These are phyloP conservation scores for Germaria angustata DNA, from an alignment of 2,888 invertebrate genomes.

Conservation along the genomic window DNA sequence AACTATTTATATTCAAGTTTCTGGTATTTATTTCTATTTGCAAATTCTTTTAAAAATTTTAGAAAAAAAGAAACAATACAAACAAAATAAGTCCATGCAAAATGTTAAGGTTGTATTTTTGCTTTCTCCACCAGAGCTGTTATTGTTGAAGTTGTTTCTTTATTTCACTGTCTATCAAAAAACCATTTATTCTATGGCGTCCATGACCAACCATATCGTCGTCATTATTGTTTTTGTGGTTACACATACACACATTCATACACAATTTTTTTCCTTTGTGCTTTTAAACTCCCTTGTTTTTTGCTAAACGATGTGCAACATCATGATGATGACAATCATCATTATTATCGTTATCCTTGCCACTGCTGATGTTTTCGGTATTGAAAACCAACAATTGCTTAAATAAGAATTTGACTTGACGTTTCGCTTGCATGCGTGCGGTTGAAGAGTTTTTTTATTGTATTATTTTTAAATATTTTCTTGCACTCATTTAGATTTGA, in stretches of 20 bases:
- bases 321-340: slow-evolving; percentile 26
- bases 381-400: slow-evolving; percentile 46
- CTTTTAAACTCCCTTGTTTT: slow-evolving; percentile 59
- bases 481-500: slow-evolving; percentile 57
- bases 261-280: slow-evolving; percentile 17
- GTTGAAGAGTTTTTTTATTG: slow-evolving; percentile 14
- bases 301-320: background rate
- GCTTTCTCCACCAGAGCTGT: slow-evolving; percentile 1
- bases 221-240: slow-evolving; percentile 60
- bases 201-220: slow-evolving; percentile 73
- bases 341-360: slow-evolving; percentile 56
- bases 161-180: slow-evolving; percentile 67
- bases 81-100: slow-evolving; percentile 5
- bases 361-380: slow-evolving; percentile 57
- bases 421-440: slow-evolving; percentile 67
- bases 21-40: slow-evolving; percentile 24
- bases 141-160: slow-evolving; percentile 16
- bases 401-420: slow-evolving; percentile 47
- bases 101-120: slow-evolving; percentile 36
- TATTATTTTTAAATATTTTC: slow-evolving; percentile 31
- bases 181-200: slow-evolving; percentile 74
- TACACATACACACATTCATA: no score
- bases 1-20: slow-evolving; percentile 21
- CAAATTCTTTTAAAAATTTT: slow-evolving; percentile 43
- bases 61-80: background rate